These are phyloP conservation scores for Vespertilio murinus DNA, from an alignment of 2,797 vertebrate genomes.

Conservation along the genomic window DNA sequence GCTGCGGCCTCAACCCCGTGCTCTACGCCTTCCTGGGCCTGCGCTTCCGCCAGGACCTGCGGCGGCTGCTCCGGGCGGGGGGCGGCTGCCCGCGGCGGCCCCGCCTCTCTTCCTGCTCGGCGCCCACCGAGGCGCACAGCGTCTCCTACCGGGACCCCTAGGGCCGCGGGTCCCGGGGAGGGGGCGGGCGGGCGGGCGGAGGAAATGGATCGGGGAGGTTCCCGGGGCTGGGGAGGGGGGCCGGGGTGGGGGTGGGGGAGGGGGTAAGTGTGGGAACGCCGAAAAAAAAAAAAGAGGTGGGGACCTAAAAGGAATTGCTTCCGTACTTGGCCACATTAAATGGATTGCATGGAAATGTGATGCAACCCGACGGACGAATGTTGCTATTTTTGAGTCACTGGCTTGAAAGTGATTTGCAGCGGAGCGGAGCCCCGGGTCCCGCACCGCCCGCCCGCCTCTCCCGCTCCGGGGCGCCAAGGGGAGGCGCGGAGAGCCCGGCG, in stretches of 20 bases:
- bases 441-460: background rate
- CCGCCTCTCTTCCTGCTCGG: slow-evolving; percentile 73
- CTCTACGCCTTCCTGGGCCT: slow-evolving; percentile 93
- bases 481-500: background rate
- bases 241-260: background rate
- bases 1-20: slow-evolving; percentile 94
- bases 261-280: background rate
- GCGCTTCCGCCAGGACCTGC: slow-evolving; percentile 91
- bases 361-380: slow-evolving; percentile 61
- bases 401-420: slow-evolving; percentile 54
- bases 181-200: background rate
- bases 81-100: slow-evolving; percentile 73
- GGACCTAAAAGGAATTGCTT: slow-evolving; percentile 6
- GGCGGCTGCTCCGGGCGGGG: slow-evolving; percentile 81
- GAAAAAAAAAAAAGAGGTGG: slow-evolving; percentile 32
- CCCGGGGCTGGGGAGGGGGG: background rate
- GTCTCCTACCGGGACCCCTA: slow-evolving; percentile 65
- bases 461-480: background rate
- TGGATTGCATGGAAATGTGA: slow-evolving; percentile 53
- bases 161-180: background rate
- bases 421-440: background rate
- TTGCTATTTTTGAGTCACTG: slow-evolving; percentile 65
- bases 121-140: slow-evolving; percentile 73
- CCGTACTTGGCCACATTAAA: slow-evolving; percentile 62
- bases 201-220: background rate